Percentiles rank a stretch among this genome's conserved stretches.
Evolutionary conservation across 2,888 invertebrate genomes (phyloP).

Genomic region (Diarsia rubi): DNA sequence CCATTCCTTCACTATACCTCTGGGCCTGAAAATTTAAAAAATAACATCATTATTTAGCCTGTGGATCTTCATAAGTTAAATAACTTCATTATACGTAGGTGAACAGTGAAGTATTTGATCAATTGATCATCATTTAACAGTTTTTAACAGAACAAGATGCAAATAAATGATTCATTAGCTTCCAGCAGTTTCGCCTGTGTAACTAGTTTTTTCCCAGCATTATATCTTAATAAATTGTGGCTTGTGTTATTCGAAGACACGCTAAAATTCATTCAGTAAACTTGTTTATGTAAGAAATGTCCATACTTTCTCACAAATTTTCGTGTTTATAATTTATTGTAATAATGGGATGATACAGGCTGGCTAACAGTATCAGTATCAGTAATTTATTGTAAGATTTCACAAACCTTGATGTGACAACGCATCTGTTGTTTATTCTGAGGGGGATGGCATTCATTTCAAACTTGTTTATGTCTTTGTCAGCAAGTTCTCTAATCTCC

Average conservation of each 20-base stretch:
- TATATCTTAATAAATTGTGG: background rate
- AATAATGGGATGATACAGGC: too few relatives aligned
- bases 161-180: background rate
- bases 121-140: background rate
- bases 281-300: background rate
- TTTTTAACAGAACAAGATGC: background rate
- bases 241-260: background rate
- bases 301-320: background rate
- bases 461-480: constrained; percentile 94
- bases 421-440: constrained; percentile 94
- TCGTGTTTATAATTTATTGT: too few relatives aligned
- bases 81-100: background rate
- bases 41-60: background rate
- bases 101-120: background rate
- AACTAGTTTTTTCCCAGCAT: background rate
- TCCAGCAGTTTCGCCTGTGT: background rate
- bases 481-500: constrained; percentile 95
- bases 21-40: constrained; percentile 89
- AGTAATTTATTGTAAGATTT: background rate
- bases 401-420: constrained; percentile 94
- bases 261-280: background rate
- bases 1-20: constrained; percentile 95
- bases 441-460: constrained; percentile 94
- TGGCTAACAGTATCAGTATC: too few relatives aligned
- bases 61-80: background rate